Percentiles rank a stretch among this genome's conserved stretches.
Evolutionary conservation across 2,888 invertebrate species (phyloP).

Genomic region (Andrena haemorrhoa): DNA sequence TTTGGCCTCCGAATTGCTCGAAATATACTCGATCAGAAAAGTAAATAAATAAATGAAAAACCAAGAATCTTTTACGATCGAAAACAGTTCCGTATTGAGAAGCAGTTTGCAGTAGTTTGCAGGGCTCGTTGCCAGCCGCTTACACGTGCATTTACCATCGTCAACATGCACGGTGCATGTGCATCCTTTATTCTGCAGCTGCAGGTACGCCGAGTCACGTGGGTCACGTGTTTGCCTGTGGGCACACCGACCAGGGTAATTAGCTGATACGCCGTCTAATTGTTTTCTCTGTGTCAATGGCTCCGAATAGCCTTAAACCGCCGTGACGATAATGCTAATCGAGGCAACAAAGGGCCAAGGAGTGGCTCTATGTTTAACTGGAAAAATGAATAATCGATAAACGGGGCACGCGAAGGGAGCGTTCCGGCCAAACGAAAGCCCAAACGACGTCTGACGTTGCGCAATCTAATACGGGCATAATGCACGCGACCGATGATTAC

Average conservation of each 20-base stretch:
- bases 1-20: no score
- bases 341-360: slow-evolving; percentile 45
- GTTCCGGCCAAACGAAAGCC: slow-evolving; percentile 3
- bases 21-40: neutral
- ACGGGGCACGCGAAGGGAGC: slow-evolving; percentile 24
- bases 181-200: slow-evolving; percentile 48
- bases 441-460: slow-evolving; percentile 49
- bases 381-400: slow-evolving; percentile 41
- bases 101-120: slow-evolving; percentile 31
- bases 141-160: slow-evolving; percentile 46
- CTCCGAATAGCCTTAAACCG: slow-evolving; percentile 46
- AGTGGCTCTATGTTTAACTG: slow-evolving; percentile 24
- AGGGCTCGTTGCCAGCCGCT: slow-evolving; percentile 44
- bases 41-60: neutral
- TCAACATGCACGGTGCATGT: slow-evolving; percentile 34
- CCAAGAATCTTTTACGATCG: neutral
- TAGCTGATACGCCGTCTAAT: slow-evolving; percentile 61
- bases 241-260: slow-evolving; percentile 52
- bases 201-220: slow-evolving; percentile 50
- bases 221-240: slow-evolving; percentile 60
- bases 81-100: slow-evolving; percentile 3
- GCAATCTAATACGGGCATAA: slow-evolving; percentile 51
- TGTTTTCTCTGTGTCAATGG: slow-evolving; percentile 56
- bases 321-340: slow-evolving; percentile 54
- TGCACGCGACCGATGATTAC: slow-evolving; percentile 53